These are phyloP conservation scores for Odontamblyopus lacepedii DNA, from an alignment of 2,797 vertebrate species.

Conservation along the genomic window DNA sequence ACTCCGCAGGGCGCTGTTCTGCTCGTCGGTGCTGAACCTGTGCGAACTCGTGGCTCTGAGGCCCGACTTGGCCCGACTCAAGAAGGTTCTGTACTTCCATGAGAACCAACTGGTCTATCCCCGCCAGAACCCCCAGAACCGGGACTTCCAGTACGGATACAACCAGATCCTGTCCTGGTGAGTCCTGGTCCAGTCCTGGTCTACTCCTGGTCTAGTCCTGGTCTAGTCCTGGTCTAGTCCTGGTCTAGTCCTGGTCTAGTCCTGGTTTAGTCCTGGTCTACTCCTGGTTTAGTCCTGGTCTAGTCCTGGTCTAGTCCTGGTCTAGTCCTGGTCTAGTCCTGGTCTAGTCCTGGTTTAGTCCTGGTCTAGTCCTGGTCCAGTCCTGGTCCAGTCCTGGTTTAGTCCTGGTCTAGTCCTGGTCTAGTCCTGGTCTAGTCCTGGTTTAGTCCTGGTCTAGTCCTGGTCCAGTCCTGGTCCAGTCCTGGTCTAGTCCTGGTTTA, in stretches of 20 bases:
- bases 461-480: background rate
- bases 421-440: constrained; percentile 10
- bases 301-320: background rate
- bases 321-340: constrained; percentile 8
- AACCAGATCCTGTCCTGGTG: constrained; percentile 98
- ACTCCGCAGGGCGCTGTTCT: constrained; percentile 71
- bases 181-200: constrained; percentile 6
- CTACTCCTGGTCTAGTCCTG: background rate
- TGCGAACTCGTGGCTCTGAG: constrained; percentile 90
- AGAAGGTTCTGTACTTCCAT: constrained; percentile 96
- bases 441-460: background rate
- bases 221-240: constrained; percentile 9
- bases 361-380: constrained; percentile 70
- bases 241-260: background rate
- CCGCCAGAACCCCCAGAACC: constrained; percentile 84
- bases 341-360: background rate
- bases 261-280: constrained; percentile 43
- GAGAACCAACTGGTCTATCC: constrained; percentile 96
- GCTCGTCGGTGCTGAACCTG: constrained; percentile 95
- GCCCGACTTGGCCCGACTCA: constrained; percentile 88
- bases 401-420: background rate
- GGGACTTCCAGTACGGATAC: constrained; percentile 97
- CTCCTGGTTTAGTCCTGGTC: constrained; percentile 45
- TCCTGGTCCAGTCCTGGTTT: constrained; percentile 81
- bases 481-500: background rate